Evolutionary conservation across 2,888 invertebrate genomes (phyloP).

Genomic region (Pachydiplax longipennis): DNA sequence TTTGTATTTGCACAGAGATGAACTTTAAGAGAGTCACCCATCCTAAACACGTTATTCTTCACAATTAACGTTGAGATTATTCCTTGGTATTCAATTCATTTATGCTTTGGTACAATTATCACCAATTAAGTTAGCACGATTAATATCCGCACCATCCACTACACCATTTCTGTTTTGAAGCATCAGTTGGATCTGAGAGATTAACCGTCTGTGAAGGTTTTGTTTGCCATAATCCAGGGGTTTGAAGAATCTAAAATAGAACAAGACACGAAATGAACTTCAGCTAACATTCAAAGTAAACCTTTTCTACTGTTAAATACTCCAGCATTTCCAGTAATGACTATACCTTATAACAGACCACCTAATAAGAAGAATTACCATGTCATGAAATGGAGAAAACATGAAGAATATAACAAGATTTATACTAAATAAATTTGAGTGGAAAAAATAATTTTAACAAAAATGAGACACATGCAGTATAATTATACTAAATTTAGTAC

Average conservation of each 20-base stretch:
- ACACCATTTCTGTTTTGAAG: not conserved
- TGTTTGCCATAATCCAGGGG: conserved; percentile 83
- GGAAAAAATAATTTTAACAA: too few species aligned
- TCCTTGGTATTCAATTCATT: not conserved
- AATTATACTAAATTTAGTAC: too few species aligned
- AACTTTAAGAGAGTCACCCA: not conserved
- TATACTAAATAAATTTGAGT: too few species aligned
- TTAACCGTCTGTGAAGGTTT: conserved; percentile 33
- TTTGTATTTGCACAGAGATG: too few species aligned
- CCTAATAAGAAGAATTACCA: too few species aligned
- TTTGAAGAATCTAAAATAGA: conserved; percentile 83
- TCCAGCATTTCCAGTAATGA: not conserved
- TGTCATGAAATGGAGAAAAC: too few species aligned
- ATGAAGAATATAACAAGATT: too few species aligned
- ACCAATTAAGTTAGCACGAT: not conserved
- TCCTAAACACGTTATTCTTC: not conserved
- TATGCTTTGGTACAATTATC: not conserved
- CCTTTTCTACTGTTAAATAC: not conserved
- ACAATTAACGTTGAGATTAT: not conserved
- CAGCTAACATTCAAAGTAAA: not conserved
- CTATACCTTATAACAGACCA: too few species aligned
- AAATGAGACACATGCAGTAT: too few species aligned
- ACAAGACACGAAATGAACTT: conserved; percentile 48
- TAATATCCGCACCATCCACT: conserved; percentile 33
- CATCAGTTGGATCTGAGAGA: not conserved